phyloP scores from a whole-genome alignment of 1,140 invertebrate species.

The Condylostylus longicornis region DNA sequence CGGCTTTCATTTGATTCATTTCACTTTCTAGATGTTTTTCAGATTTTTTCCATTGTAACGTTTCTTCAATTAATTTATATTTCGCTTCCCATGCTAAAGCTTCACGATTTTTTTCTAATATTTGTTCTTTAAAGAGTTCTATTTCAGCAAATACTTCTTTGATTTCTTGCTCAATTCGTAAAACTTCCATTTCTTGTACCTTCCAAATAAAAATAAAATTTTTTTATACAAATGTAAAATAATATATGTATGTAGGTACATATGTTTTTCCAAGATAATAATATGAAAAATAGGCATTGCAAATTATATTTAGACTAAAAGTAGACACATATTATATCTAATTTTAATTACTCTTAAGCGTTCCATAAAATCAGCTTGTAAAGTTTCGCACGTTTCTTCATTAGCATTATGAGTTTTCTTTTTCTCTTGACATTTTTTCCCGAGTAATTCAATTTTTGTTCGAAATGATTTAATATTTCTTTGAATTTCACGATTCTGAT shows the following conservation, averaged over 20 bases:
- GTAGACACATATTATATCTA: neutral
- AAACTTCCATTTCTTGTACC: conserved; percentile 47
- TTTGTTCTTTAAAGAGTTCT: conserved; percentile 39
- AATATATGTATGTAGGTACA: neutral
- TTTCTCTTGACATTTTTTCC: conserved; percentile 41
- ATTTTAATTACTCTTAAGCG: conserved; percentile 32
- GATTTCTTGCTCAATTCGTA: conserved; percentile 50
- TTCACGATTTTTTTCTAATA: conserved; percentile 49
- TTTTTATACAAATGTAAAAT: conserved; percentile 18
- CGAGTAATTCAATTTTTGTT: conserved; percentile 42
- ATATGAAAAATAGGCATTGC: no score
- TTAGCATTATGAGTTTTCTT: conserved; percentile 40
- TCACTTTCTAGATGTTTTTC: conserved; percentile 44
- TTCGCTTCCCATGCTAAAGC: conserved; percentile 66
- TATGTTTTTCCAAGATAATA: no score
- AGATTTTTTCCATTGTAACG: conserved; percentile 46
- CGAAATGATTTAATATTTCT: conserved; percentile 42
- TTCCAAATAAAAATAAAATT: conserved; percentile 4
- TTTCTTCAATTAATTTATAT: conserved; percentile 51
- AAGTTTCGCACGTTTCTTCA: conserved; percentile 41
- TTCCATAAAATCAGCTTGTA: conserved; percentile 39
- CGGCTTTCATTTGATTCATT: conserved; percentile 54
- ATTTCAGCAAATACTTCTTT: conserved; percentile 49
- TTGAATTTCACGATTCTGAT: conserved; percentile 39
- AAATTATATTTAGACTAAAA: neutral